Conservation (phyloP, 2,797 vertebrate genomes). For the Poecile montanus region DNA sequence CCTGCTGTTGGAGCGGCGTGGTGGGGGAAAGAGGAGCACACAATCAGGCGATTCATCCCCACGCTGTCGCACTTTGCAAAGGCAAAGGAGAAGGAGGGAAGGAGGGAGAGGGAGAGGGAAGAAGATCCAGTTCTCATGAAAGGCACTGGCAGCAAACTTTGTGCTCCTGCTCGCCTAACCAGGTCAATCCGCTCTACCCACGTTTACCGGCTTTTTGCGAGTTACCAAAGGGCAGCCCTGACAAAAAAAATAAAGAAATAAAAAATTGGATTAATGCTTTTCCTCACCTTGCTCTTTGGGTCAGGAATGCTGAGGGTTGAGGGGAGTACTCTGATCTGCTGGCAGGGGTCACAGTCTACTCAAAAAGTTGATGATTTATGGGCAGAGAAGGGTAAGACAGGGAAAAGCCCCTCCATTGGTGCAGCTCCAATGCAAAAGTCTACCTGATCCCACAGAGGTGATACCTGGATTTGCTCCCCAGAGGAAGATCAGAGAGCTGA, state of each 20-base stretch:
- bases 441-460: background rate
- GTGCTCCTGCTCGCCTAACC: background rate
- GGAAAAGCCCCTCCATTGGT: accelerated
- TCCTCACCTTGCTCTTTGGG: background rate
- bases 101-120: background rate
- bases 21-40: conserved; percentile 43
- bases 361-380: background rate
- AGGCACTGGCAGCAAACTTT: background rate
- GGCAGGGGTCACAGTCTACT: background rate
- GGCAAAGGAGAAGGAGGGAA: conserved; percentile 18
- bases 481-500: background rate
- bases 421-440: background rate
- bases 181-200: background rate
- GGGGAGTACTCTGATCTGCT: background rate
- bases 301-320: background rate
- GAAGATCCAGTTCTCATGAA: background rate
- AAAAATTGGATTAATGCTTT: background rate
- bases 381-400: background rate
- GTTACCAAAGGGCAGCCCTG: background rate
- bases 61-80: background rate
- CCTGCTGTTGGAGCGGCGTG: conserved; percentile 56
- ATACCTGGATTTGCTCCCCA: background rate
- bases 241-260: background rate
- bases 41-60: conserved; percentile 61
- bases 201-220: accelerated